These are phyloP conservation scores for Trissolcus japonicus DNA, from an alignment of 2,888 invertebrate genomes.

Conservation along the genomic window DNA sequence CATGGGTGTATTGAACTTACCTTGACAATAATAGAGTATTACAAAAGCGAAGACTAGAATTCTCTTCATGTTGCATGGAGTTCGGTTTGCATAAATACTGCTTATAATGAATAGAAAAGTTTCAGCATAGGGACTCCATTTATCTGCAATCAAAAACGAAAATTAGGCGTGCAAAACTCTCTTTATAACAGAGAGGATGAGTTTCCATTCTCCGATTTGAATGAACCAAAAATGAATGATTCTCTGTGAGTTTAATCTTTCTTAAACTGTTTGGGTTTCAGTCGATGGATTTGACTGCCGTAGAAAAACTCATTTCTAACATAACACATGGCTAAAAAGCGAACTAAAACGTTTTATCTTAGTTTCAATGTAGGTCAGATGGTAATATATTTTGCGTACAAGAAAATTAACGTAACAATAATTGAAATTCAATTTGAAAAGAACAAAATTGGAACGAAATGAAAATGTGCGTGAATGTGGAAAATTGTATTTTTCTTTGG, in stretches of 20 bases:
- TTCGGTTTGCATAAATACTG: slow-evolving; percentile 48
- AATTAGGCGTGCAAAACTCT: background rate
- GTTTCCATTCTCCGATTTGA: background rate
- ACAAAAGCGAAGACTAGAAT: slow-evolving; percentile 46
- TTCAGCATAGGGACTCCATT: slow-evolving; percentile 43
- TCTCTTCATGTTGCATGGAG: slow-evolving; percentile 49
- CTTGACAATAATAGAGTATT: slow-evolving; percentile 37
- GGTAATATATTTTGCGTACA: background rate
- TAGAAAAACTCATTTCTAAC: slow-evolving; percentile 16
- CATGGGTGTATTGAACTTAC: slow-evolving; percentile 19
- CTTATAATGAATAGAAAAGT: slow-evolving; percentile 18
- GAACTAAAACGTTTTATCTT: too few species aligned
- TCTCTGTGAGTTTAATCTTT: too few species aligned
- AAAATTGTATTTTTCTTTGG: too few species aligned
- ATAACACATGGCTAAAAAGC: slow-evolving; percentile 13
- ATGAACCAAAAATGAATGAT: too few species aligned
- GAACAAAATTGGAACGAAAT: too few species aligned
- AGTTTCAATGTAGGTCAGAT: slow-evolving; percentile 16
- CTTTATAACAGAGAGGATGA: background rate
- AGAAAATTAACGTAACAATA: too few species aligned
- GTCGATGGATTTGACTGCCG: slow-evolving; percentile 7
- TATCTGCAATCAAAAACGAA: slow-evolving; percentile 32
- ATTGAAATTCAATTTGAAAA: too few species aligned
- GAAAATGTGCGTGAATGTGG: too few species aligned
- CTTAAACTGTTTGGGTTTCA: background rate